A percentile compares a stretch with the other conserved stretches of the same genome.
Evolutionary conservation across 2,797 vertebrate genomes (phyloP).

Genomic region (Myiotriccus ornatus): DNA sequence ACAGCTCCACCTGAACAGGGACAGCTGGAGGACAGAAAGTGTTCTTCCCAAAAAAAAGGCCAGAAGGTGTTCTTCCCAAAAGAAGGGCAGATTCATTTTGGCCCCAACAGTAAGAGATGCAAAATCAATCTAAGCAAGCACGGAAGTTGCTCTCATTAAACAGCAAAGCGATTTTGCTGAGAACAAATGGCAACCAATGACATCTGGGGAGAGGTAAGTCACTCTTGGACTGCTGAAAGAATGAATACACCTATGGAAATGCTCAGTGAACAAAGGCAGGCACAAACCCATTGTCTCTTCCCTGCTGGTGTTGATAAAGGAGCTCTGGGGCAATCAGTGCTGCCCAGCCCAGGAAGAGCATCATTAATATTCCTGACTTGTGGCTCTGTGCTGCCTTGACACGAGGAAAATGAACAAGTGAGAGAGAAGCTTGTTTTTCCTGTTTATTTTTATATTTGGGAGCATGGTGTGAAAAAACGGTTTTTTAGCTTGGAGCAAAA

Average conservation of each 20-base stretch:
- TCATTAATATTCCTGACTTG: background rate
- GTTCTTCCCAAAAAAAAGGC: background rate
- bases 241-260: background rate
- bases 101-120: background rate
- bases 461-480: background rate
- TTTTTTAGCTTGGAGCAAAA: background rate
- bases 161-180: background rate
- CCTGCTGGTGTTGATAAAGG: background rate
- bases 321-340: background rate
- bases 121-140: background rate
- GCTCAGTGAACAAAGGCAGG: background rate
- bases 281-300: background rate
- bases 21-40: background rate
- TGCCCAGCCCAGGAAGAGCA: background rate
- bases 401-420: background rate
- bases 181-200: background rate
- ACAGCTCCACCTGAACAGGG: background rate
- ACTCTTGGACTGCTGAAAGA: background rate
- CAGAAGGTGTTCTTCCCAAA: background rate
- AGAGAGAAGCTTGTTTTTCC: background rate
- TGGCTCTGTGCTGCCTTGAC: slow-evolving; percentile 3
- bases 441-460: slow-evolving; percentile 6
- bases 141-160: background rate
- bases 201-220: background rate
- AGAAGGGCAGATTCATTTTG: background rate